These are phyloP conservation scores for Eledona agricola DNA, from an alignment of 2,888 invertebrate species.

Conservation along the genomic window DNA sequence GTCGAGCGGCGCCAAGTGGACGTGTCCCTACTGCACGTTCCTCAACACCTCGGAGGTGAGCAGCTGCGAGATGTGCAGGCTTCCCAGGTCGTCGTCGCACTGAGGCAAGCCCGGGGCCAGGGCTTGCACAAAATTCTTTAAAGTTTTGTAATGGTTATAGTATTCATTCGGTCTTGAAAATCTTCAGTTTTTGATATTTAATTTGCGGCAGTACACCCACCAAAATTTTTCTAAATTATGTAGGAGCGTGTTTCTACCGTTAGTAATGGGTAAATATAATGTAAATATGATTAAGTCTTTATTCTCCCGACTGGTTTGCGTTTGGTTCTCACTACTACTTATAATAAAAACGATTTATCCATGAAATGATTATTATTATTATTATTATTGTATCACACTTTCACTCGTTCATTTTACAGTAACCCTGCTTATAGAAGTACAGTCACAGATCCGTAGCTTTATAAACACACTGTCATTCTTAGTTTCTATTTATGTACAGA, in stretches of 20 bases:
- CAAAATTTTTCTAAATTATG: constrained; percentile 23
- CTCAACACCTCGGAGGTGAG: constrained; percentile 80
- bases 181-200: constrained; percentile 27
- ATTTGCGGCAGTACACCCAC: constrained; percentile 7
- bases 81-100: constrained; percentile 71
- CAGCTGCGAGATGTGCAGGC: constrained; percentile 91
- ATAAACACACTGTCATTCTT: constrained; percentile 28
- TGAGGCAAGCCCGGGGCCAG: constrained; percentile 5
- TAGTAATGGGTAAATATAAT: constrained; percentile 25
- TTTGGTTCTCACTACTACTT: too few species aligned
- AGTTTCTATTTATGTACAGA: constrained; percentile 51
- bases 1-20: constrained; percentile 73
- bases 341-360: constrained; percentile 30
- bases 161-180: constrained; percentile 22
- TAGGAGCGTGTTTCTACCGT: constrained; percentile 7
- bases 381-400: constrained; percentile 28
- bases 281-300: too few species aligned
- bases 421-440: constrained; percentile 5
- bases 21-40: constrained; percentile 93
- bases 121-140: constrained; percentile 15
- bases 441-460: constrained; percentile 12
- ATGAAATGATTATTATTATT: constrained; percentile 19
- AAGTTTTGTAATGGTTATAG: constrained; percentile 28
- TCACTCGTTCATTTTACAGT: constrained; percentile 15
- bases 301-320: too few species aligned